Base-by-base conservation (phyloP, 2,797 vertebrate genomes). In the Leucoraja ocellata region DNA sequence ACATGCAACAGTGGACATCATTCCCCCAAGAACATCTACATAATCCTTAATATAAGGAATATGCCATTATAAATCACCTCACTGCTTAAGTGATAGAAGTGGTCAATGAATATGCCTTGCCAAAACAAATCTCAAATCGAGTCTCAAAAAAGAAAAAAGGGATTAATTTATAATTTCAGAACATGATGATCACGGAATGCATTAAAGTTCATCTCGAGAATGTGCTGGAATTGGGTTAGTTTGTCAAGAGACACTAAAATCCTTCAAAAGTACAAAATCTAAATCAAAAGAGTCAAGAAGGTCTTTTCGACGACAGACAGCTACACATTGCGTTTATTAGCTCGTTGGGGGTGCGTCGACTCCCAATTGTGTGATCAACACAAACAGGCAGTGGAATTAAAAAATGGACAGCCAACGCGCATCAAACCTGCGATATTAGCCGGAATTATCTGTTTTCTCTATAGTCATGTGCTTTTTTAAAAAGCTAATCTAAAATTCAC, bases 1-100 rank as follows among this genome's bases (percentile, higher is more conserved):
- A 94, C 93, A 93, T 93, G 23, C 93, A 88, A 28, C 93, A 90
- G 81, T 93, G 94, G 84, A 46, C 25, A 93, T 94, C 94, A 94
- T 94, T 81, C 94, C 94, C 95, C 94, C 95, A 93, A 86, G 54
- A 73, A 65, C 5, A 39, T 80, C 54, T 65, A 94, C 93, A 94
- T 93, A 94, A 94, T 94, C 95, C 95, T 96, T 96, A 96, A 96
- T 95, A 95, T 96, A 96, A 96, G 95, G 95, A 95, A 94, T 94
- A 95, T 94, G 90, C 54, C 63, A 76, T 88, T 91, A 28, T 92
- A 73, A 46, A 73, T 73, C 71, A 74, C 23, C 73, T 21, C 23
- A 92, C 16, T 92, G 90, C 25, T 92, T 76, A 54, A 73, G 71
- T 73, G 71, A 92, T 13, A 92, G 74, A 91, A 91, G 54, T 92